Evolutionary conservation across 2,888 invertebrate genomes (phyloP), one percentile per base, ranked within the genome.

Genomic region (Euzophera pinguis): DNA sequence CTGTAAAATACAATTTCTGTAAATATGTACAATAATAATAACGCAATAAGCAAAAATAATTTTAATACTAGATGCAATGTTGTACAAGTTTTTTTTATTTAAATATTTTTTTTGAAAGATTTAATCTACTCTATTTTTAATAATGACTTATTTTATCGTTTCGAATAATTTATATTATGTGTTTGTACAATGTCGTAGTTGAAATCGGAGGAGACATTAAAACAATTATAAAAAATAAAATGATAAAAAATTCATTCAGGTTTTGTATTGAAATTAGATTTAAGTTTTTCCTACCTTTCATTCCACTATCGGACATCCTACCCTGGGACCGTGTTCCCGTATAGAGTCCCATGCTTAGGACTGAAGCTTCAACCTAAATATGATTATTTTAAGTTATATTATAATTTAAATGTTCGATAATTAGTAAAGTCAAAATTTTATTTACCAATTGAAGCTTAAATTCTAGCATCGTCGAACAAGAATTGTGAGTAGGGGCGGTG

Each of bases 81-180:
- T 90, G 88, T 89, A 89, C 87, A 90, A 87, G 84, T 75, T 80
- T 78, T 76, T 79, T 37, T 39, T 86, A 84, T 89, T 87, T 86
- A 88, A 86, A 80, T 83, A 80, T 84, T 85, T 86, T 83, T 80
- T 86, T 84, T 81, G 71, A 86, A 87, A 87, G 88, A 88, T 89
- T 86, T 87, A 89, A 88, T 88, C 85, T 87, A 86, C 83, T 76
- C 78, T 88, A 86, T 87, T 85, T 84, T 86, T 84, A 86, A 86
- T 87, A 84, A 84, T 79, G 75, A 84, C 84, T 78, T 89, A 88
- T 88, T 88, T 83, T 87, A 88, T 90, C 83, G 84, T 89, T 87
- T 86, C 84, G 80, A 85, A 81, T 90, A 88, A 90, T 89, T 89
- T 89, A 90, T 89, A 87, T 81, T 76, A 82, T 84, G 79, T 82